Percentiles rank a stretch among this genome's conserved stretches.
Evolutionary conservation across 1,140 invertebrate genomes (phyloP).

Genomic region (Anthonomus grandis): DNA sequence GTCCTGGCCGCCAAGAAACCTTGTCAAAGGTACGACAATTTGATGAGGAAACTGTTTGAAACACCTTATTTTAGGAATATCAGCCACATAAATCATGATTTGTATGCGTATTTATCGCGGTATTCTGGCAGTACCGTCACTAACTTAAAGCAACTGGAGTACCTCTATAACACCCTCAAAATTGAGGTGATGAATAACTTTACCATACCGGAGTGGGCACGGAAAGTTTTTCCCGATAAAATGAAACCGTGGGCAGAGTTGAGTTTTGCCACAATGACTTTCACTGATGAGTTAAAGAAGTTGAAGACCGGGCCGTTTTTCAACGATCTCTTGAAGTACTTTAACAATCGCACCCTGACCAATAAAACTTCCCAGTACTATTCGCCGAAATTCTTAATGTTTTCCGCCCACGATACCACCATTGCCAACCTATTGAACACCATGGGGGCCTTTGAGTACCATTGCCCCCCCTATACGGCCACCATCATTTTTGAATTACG

Average conservation of each 20-base stretch:
- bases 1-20: conserved; percentile 57
- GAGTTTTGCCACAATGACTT: conserved; percentile 52
- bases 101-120: conserved; percentile 63
- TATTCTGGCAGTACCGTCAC: conserved; percentile 58
- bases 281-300: conserved; percentile 53
- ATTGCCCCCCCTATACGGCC: conserved; percentile 70
- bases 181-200: conserved; percentile 71
- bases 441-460: conserved; percentile 68
- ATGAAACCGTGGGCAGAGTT: conserved; percentile 53
- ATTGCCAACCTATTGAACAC: conserved; percentile 72
- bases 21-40: conserved; percentile 63
- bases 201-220: conserved; percentile 71
- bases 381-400: conserved; percentile 64
- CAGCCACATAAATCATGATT: conserved; percentile 56
- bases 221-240: conserved; percentile 53
- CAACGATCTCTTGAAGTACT: conserved; percentile 36
- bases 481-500: conserved; percentile 70
- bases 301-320: conserved; percentile 63
- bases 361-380: conserved; percentile 6
- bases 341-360: conserved; percentile 28
- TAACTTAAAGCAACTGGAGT: conserved; percentile 54
- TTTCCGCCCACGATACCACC: conserved; percentile 81
- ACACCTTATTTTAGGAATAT: conserved; percentile 58
- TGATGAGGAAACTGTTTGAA: conserved; percentile 54
- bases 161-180: conserved; percentile 64